Base-by-base conservation (phyloP, 1,140 invertebrate genomes). In the Eueides isabella region DNA sequence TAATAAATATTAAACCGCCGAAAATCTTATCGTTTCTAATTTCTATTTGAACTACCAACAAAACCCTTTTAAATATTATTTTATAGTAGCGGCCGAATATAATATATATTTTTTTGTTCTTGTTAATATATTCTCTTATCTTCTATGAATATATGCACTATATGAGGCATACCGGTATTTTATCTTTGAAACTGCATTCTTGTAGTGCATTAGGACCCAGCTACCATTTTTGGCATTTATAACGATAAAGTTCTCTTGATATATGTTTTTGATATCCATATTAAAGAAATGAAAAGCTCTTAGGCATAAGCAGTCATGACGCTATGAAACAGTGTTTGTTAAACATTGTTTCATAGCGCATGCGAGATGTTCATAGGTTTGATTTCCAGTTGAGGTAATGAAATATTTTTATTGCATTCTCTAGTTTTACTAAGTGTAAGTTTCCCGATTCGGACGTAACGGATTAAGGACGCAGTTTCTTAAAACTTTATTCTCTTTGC, bases 221-320 rank as follows among this genome's bases (percentile, higher is more conserved):
- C 48, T 55, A 23, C 48, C 48, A 55, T 55, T 55, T 55, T 55
- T 55, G 48, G 48, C 48, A 23, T 55, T 55, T 55, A 55, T 23
- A 55, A 55, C 48, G 48, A 55, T 55, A 55, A 55, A 55, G 48
- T 55, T 55, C 48, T 23, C 48, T 23, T 55, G 48, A 23, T 55
- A 55, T 55, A 55, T 55, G n/a, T 11, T 9, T 55, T 23, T 23
- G n/a, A 55, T 55, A 23, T 55, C 19, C 19, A 55, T 55, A 55
- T 26, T 55, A 2, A 11, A 55, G 9, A 55, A 55, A 23, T 55
- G 19, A 23, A 55, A 44, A 23, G 19, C 9, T 55, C 9, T 26
- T 55, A 19, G n/a, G 14, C n/a, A 5, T 14, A 38, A 14, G 4
- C 14, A 38, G 16, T 16, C 35, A 38, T 14, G 4, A 38, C 35